A percentile compares a stretch with the other conserved stretches of the same genome.
These are phyloP conservation scores for Anthrax anthrax DNA, from an alignment of 2,888 invertebrate genomes.

Conservation along the genomic window DNA sequence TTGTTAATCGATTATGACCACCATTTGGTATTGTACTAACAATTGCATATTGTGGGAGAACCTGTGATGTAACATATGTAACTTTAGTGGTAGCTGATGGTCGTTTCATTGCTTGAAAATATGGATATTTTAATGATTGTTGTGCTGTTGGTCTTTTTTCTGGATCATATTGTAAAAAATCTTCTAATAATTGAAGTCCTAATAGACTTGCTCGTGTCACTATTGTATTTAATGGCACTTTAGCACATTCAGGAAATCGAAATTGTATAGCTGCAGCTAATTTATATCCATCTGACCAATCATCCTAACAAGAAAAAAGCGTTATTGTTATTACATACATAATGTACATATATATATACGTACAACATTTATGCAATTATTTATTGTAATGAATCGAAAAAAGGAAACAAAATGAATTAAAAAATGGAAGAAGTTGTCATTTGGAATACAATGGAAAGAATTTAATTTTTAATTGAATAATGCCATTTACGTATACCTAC, in stretches of 20 bases:
- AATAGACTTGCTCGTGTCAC: constrained; percentile 72
- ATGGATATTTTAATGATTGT: constrained; percentile 60
- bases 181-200: constrained; percentile 69
- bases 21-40: constrained; percentile 4
- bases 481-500: too few relatives aligned
- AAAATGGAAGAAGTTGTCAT: too few relatives aligned
- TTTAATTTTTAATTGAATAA: too few relatives aligned
- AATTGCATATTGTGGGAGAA: constrained; percentile 2
- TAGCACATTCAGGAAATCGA: constrained; percentile 79
- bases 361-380: too few relatives aligned
- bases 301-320: too few relatives aligned
- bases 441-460: too few relatives aligned
- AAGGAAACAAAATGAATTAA: too few relatives aligned
- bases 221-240: constrained; percentile 63
- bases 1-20: constrained; percentile 6
- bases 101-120: constrained; percentile 31
- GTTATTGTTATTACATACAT: too few relatives aligned
- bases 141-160: constrained; percentile 82
- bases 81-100: constrained; percentile 22
- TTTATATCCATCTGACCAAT: constrained; percentile 92
- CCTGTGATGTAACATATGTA: constrained; percentile 5
- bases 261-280: constrained; percentile 90
- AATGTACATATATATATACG: too few relatives aligned
- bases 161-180: constrained; percentile 85
- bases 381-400: too few relatives aligned